Base-by-base conservation (phyloP, 2,888 invertebrate species). In the Sipha maydis region DNA sequence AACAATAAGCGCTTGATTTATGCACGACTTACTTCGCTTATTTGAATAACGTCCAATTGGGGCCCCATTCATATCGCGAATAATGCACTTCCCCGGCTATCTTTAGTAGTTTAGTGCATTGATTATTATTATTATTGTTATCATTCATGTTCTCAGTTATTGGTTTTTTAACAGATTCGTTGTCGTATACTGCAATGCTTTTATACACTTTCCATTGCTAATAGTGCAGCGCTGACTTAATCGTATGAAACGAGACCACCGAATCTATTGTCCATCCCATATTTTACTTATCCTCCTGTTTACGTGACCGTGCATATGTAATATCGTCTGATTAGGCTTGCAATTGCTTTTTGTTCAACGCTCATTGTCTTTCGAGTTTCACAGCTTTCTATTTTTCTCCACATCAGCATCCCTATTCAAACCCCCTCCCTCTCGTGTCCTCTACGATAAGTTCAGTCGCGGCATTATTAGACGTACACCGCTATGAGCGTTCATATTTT, bases 231-330 rank as follows among this genome's bases (percentile, higher is more conserved):
- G 14, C 19, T 25, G 83, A 56, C 75, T 73, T 54, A 56, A 83
- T 83, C 69, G 71, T 56, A 77, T 41, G 31, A 76, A 85, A 85
- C 76, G 48, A 84, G 84, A 76, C 61, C 41, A 28, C n/a, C 61
- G 54, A 17, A 9, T 3, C 61, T 14, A 41, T 77, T 31, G 61
- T 67, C 28, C 76, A 21, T 67, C 84, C 28, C 67, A 21, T 28
- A 41, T 41, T 17, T 71, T 71, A 71, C 71, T 71, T 71, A 71
- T 71, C 34, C 75, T 31, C 61, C 31, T 3, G 34, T 77, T 77
- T 77, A 85, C 85, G 85, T 85, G 85, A 61, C 77, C 67, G 48
- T 56, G 85, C 85, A 85, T 85, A 77, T 34, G 85, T 85, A 77
- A 78, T 85, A 41, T 28, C n/a, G 78, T 31, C 31, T 9, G 56